Percentiles rank a stretch among this genome's conserved stretches.
These are phyloP conservation scores for Natator depressus DNA, from an alignment of 2,113 vertebrate species.

Conservation along the genomic window DNA sequence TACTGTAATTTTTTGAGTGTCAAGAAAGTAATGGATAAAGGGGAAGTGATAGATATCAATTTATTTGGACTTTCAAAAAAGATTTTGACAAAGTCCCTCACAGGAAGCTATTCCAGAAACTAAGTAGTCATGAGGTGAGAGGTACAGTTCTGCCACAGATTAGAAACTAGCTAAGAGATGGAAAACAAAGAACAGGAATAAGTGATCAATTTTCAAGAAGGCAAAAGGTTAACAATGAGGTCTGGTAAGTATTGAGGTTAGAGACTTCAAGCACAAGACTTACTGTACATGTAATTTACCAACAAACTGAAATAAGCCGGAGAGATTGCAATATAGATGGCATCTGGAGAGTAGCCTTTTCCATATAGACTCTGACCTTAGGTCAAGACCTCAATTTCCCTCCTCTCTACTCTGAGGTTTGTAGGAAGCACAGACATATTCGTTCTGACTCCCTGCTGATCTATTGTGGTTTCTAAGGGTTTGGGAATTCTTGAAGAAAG, in stretches of 20 bases:
- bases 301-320: slow-evolving; percentile 58
- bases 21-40: neutral
- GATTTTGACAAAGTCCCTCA: neutral
- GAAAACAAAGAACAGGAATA: slow-evolving; percentile 57
- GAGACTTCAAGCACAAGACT: slow-evolving; percentile 49
- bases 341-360: slow-evolving; percentile 56
- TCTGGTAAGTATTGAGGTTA: slow-evolving; percentile 37
- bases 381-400: slow-evolving; percentile 74
- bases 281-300: slow-evolving; percentile 58
- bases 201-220: slow-evolving; percentile 28
- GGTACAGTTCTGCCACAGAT: slow-evolving; percentile 19
- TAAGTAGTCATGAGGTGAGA: neutral
- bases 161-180: slow-evolving; percentile 15
- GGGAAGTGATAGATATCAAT: neutral
- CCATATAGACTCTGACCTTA: slow-evolving; percentile 36
- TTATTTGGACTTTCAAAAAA: neutral
- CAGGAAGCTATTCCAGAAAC: neutral
- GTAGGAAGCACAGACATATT: slow-evolving; percentile 46
- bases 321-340: slow-evolving; percentile 70
- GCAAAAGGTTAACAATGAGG: slow-evolving; percentile 45
- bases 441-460: slow-evolving; percentile 53
- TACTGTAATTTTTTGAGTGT: neutral
- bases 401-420: slow-evolving; percentile 54
- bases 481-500: slow-evolving; percentile 57
- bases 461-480: slow-evolving; percentile 33